Evolutionary conservation across 1,140 invertebrate species (phyloP).

Genomic region (Lerema accius): DNA sequence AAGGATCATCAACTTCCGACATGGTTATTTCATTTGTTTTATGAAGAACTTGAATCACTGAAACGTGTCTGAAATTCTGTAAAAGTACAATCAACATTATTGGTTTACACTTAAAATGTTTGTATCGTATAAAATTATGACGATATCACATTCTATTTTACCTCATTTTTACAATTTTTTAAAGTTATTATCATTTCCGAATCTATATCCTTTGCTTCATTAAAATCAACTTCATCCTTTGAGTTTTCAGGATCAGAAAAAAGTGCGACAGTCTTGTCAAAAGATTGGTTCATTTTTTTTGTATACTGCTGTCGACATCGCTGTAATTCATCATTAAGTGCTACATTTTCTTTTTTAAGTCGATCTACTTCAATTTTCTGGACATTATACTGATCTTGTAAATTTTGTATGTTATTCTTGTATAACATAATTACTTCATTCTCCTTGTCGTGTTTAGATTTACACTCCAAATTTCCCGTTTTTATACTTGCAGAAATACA

Average conservation of each 20-base stretch:
- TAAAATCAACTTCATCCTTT: constrained; percentile 36
- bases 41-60: constrained; percentile 69
- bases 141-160: constrained; percentile 30
- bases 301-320: constrained; percentile 27
- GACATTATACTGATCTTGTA: constrained; percentile 45
- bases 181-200: constrained; percentile 76
- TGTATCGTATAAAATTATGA: constrained; percentile 5
- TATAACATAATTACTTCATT: constrained; percentile 38
- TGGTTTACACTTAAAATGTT: not conserved
- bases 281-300: constrained; percentile 30
- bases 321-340: constrained; percentile 53
- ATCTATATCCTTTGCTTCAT: constrained; percentile 46
- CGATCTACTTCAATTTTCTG: constrained; percentile 58
- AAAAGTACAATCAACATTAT: constrained; percentile 30
- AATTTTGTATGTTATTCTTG: constrained; percentile 49
- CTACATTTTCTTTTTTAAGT: constrained; percentile 58
- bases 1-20: constrained; percentile 13
- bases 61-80: constrained; percentile 64
- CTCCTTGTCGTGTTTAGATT: constrained; percentile 36
- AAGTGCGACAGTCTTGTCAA: constrained; percentile 18
- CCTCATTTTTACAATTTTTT: constrained; percentile 68
- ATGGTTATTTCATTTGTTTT: constrained; percentile 57
- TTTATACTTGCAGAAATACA: constrained; percentile 44
- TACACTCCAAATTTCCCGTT: constrained; percentile 43
- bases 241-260: constrained; percentile 41